Conservation (phyloP, 2,888 invertebrate genomes). For the Amiota mariae region DNA sequence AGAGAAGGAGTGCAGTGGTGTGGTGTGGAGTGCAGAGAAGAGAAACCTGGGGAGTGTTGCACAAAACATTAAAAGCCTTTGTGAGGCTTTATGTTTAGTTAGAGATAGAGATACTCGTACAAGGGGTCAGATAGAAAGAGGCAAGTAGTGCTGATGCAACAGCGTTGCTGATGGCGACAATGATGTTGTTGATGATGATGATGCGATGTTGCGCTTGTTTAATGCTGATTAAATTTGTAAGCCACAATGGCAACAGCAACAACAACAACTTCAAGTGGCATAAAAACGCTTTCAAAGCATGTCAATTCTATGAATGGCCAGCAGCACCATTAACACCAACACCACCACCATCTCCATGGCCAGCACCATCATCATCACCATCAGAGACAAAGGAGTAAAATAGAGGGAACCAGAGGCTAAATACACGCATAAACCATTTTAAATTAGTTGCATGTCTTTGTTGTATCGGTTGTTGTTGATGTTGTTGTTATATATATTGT, state of each 20-base stretch:
- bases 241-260: constrained; percentile 37
- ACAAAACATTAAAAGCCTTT: neutral
- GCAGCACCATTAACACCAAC: too few relatives aligned
- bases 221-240: constrained; percentile 68
- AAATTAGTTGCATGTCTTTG: constrained; percentile 15
- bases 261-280: neutral
- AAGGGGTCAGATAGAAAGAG: neutral
- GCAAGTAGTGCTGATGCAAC: neutral
- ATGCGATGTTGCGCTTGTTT: constrained; percentile 42
- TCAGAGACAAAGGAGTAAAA: neutral
- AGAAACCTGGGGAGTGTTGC: neutral
- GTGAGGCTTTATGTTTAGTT: neutral
- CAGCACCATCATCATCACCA: neutral
- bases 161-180: neutral
- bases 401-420: neutral
- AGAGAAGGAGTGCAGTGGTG: neutral
- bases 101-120: neutral
- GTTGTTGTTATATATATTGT: too few relatives aligned
- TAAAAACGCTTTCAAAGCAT: neutral
- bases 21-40: neutral
- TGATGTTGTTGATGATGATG: neutral
- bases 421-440: constrained; percentile 19
- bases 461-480: too few relatives aligned
- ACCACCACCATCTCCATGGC: too few relatives aligned
- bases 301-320: neutral